These are phyloP conservation scores for Sebastes baramenuke DNA, from an alignment of 2,797 vertebrate genomes.

Conservation along the genomic window DNA sequence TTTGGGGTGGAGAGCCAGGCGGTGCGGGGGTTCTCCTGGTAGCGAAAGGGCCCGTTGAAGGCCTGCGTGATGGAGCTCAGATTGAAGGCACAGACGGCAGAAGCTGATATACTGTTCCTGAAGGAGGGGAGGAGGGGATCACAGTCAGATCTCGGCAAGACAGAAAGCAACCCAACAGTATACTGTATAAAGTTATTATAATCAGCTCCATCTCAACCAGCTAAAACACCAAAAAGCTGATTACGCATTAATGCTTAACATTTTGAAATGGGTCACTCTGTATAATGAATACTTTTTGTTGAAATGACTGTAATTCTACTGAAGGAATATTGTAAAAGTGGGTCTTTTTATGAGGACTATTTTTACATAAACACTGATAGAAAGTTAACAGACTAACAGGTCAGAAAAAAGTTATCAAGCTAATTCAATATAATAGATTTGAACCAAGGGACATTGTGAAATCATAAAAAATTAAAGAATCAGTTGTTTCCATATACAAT, in stretches of 20 bases:
- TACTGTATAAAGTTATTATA: not conserved
- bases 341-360: not conserved
- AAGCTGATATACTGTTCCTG: slow-evolving; percentile 96
- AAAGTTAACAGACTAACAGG: not conserved
- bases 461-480: not conserved
- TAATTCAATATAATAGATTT: not conserved
- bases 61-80: slow-evolving; percentile 91
- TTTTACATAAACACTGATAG: not conserved
- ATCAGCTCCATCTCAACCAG: not conserved
- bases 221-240: not conserved
- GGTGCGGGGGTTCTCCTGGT: slow-evolving; percentile 95
- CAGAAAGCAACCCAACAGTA: not conserved
- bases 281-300: not conserved
- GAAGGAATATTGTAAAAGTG: not conserved
- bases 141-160: not conserved
- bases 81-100: slow-evolving; percentile 95
- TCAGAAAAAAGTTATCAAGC: not conserved
- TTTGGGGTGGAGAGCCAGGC: slow-evolving; percentile 95
- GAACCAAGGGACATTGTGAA: not conserved
- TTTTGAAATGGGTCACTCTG: not conserved
- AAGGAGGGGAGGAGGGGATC: not conserved
- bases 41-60: slow-evolving; percentile 94
- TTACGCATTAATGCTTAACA: not conserved
- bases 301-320: not conserved
- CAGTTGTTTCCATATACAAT: not conserved